Evolutionary conservation across 1,140 invertebrate genomes (phyloP), one percentile per base, ranked within the genome.

Genomic region (Tetraneura akinire): DNA sequence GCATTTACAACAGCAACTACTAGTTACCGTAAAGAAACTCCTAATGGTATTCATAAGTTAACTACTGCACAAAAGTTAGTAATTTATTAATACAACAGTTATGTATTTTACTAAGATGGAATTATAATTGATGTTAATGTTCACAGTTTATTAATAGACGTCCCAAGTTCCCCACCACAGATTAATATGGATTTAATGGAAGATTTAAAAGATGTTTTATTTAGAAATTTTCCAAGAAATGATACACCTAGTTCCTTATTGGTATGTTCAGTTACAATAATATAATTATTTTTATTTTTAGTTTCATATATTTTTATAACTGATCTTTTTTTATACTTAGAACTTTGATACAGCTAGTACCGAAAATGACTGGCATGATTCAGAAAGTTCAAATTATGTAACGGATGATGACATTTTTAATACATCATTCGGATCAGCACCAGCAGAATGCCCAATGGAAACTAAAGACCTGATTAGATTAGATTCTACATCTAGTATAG

Each of bases 161-260:
- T 13, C 1, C 42, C 74, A 11, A 18, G 23, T 60, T 78, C 74
- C 18, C 42, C 74, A 18, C 21, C 55, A n/a, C 81, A 83, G 82
- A 82, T 90, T 55, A 86, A 89, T 82, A 89, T 91, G 82, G 90
- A 91, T 85, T 85, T 91, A 60, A 90, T 91, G 89, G 88, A 89
- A 70, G 90, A 91, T 85, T 85, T 91, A 74, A 87, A 90, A 82
- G 89, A 91, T 84, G 87, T 91, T 29, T 87, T 91, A 23, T 86
- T 85, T 81, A 83, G 83, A 26, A 49, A 71, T 45, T 60, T 78
- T 47, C 37, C 74, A n/a, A 84, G 86, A 78, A 83, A 85, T 68
- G 84, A 84, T 37, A 82, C 85, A 21, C 62, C 81, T n/a, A 81
- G 26, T 8, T 80, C 80, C 84, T 89, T 89, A 86, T 88, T 88